Percentiles rank a stretch among this genome's conserved stretches.
phyloP scores from a whole-genome alignment of 2,113 vertebrate species.

The Pollimyrus isidori region DNA sequence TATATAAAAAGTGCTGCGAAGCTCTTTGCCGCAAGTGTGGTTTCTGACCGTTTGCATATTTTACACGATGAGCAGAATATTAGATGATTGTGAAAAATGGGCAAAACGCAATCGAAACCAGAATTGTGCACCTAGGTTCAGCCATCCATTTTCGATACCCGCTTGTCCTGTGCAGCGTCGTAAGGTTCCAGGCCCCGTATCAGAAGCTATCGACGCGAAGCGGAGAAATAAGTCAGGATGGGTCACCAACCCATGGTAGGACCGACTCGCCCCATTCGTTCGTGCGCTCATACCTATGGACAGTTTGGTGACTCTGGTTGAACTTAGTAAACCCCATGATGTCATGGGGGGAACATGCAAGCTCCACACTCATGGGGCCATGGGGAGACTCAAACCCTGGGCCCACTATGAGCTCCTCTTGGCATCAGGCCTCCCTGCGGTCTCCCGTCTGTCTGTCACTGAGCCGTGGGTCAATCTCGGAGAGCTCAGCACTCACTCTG shows the following conservation, averaged over 20 bases:
- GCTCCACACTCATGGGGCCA: neutral
- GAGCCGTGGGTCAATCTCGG: no score
- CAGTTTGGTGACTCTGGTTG: neutral
- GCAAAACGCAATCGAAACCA: neutral
- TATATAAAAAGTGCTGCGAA: neutral
- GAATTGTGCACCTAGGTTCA: neutral
- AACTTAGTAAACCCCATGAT: neutral
- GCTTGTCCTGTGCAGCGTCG: neutral
- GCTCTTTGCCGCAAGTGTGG: neutral
- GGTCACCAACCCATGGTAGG: neutral
- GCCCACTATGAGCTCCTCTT: no score
- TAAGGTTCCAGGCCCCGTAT: neutral
- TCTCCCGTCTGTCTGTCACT: neutral
- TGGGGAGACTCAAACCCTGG: neutral
- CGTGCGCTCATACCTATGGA: neutral
- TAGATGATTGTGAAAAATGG: neutral
- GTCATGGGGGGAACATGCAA: neutral
- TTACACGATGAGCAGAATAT: neutral
- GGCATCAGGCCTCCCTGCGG: no score
- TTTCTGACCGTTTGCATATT: neutral
- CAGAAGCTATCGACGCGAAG: neutral
- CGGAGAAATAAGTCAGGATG: neutral
- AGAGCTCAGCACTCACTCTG: no score
- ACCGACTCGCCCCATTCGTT: neutral
- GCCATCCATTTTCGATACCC: neutral